These are phyloP conservation scores for Caenorhabditis sp. DNA, from an alignment of 2,888 invertebrate genomes.

Conservation along the genomic window DNA sequence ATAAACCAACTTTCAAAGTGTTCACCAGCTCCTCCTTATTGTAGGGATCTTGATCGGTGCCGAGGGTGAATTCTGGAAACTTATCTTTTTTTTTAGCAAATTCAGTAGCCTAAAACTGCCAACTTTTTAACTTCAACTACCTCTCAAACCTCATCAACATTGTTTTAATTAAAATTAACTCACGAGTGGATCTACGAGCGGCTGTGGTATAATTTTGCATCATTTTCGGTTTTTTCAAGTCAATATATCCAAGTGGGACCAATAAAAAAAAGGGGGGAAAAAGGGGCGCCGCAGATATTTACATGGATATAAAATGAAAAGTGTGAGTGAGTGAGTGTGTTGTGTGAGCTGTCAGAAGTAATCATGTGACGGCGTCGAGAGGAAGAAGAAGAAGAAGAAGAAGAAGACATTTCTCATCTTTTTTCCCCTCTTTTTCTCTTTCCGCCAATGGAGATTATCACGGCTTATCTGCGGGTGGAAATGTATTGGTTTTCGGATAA, in stretches of 20 bases:
- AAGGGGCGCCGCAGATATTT: not conserved
- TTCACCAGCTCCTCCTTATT: conserved; percentile 66
- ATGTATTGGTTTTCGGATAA: not conserved
- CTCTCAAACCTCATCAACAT: not conserved
- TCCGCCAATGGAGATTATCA: conserved; percentile 9
- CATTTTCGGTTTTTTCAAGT: conserved; percentile 4
- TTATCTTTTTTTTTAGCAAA: not conserved
- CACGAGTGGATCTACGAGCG: conserved; percentile 42
- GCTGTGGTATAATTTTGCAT: conserved; percentile 9
- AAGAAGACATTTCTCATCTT: not conserved
- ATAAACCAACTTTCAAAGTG: conserved; percentile 62
- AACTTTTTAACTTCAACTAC: not conserved
- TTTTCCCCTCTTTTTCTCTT: not conserved
- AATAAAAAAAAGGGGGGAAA: too few relatives aligned
- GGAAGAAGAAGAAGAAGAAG: too few relatives aligned
- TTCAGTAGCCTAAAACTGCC: not conserved
- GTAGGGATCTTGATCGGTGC: conserved; percentile 68
- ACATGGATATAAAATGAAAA: not conserved
- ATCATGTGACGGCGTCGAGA: conserved; percentile 41
- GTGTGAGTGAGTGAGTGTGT: not conserved
- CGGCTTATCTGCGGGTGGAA: not conserved
- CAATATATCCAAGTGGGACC: too few relatives aligned
- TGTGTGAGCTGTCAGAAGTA: conserved; percentile 22
- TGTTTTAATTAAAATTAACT: conserved; percentile 26
- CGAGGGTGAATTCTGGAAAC: conserved; percentile 59